Evolutionary conservation across 2,888 invertebrate species (phyloP).

Genomic region (Sycophila texana): DNA sequence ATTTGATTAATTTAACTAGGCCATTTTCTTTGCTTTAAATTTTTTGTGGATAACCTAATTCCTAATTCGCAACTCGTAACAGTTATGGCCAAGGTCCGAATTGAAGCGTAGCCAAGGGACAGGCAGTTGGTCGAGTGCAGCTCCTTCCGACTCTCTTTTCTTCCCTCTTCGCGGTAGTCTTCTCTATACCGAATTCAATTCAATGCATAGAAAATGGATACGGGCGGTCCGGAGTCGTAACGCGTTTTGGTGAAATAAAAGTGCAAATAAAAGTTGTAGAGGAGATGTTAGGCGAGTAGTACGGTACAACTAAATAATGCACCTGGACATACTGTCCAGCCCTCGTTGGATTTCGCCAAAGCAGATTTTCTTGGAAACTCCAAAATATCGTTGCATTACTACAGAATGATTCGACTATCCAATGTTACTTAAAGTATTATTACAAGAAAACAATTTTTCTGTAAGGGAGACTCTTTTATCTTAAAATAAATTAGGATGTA

Average conservation of each 20-base stretch:
- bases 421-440: no score
- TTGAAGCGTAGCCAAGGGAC: no score
- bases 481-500: neutral
- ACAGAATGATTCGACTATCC: neutral
- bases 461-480: no score
- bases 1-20: no score
- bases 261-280: conserved; percentile 67
- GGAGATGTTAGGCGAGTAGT: conserved; percentile 50
- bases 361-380: neutral
- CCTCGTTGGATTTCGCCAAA: conserved; percentile 7
- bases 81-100: conserved; percentile 52
- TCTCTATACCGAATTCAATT: conserved; percentile 66
- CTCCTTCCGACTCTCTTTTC: neutral
- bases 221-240: conserved; percentile 61
- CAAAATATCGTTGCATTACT: neutral
- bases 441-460: no score
- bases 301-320: conserved; percentile 64
- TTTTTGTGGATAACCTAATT: no score
- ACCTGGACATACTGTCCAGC: conserved; percentile 60
- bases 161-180: neutral
- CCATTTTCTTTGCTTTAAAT: no score
- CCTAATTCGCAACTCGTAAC: conserved; percentile 58
- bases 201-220: conserved; percentile 70
- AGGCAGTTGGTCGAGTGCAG: no score
- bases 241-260: conserved; percentile 61